Percentiles rank a stretch among this genome's conserved stretches.
These are phyloP conservation scores for Hydropsyche betteni DNA, from an alignment of 2,888 invertebrate genomes.

Conservation along the genomic window DNA sequence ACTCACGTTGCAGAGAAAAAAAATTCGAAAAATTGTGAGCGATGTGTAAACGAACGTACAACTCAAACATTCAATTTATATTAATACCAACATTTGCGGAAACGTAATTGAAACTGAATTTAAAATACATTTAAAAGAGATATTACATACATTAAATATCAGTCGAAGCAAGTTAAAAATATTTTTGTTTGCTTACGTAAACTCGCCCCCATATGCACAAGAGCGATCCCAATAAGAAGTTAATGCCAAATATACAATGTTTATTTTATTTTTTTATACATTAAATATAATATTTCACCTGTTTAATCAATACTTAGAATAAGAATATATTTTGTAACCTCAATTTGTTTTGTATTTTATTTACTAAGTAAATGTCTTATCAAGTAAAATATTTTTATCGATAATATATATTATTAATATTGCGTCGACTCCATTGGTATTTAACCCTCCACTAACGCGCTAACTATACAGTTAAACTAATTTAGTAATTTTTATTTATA, in stretches of 20 bases:
- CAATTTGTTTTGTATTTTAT: slow-evolving; percentile 39
- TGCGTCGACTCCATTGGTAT: slow-evolving; percentile 30
- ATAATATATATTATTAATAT: slow-evolving; percentile 33
- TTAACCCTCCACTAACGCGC: slow-evolving; percentile 24
- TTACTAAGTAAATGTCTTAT: slow-evolving; percentile 32
- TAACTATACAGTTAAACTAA: slow-evolving; percentile 16
- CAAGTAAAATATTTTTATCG: slow-evolving; percentile 11
- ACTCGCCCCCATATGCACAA: not conserved
- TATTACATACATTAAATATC: slow-evolving; percentile 26
- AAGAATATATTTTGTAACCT: slow-evolving; percentile 43
- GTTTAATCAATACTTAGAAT: slow-evolving; percentile 39
- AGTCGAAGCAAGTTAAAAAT: slow-evolving; percentile 39
- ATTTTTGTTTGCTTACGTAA: slow-evolving; percentile 27
- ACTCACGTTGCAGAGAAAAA: not conserved
- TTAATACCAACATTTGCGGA: not conserved
- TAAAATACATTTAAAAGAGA: slow-evolving; percentile 17
- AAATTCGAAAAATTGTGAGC: slow-evolving; percentile 20
- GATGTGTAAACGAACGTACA: not conserved
- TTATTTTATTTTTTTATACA: not conserved
- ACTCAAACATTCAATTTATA: slow-evolving; percentile 13
- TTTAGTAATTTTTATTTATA: slow-evolving; percentile 17
- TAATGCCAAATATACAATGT: slow-evolving; percentile 26
- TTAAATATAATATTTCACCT: slow-evolving; percentile 43
- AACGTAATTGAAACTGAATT: slow-evolving; percentile 6
- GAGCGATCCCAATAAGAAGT: slow-evolving; percentile 9